Percentiles rank a stretch among this genome's conserved stretches.
Conservation (phyloP, 2,113 vertebrate genomes). For the Fulica atra region DNA sequence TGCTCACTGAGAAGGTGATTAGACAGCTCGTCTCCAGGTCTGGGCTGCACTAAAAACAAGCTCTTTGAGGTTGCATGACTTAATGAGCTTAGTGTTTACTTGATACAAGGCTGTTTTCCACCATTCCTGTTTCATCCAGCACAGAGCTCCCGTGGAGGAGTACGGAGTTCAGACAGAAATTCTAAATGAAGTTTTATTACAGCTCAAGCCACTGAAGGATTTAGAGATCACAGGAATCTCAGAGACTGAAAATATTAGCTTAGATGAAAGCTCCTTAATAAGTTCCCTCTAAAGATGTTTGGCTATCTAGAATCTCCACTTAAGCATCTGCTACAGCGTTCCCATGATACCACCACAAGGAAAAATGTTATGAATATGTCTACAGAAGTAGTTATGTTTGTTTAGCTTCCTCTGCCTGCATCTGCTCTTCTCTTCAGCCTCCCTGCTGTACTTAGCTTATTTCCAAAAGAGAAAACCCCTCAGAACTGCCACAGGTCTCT, state of each 20-base stretch:
- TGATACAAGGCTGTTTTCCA: background rate
- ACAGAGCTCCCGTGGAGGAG: background rate
- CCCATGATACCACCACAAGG: background rate
- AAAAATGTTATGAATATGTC: background rate
- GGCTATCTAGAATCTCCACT: constrained; percentile 1
- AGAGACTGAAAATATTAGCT: constrained; percentile 33
- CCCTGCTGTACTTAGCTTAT: background rate
- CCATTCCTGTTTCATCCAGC: background rate
- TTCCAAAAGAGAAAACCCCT: background rate
- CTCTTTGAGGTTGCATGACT: background rate
- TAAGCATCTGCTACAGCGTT: background rate
- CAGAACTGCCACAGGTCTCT: background rate
- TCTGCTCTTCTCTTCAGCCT: background rate
- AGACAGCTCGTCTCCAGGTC: background rate
- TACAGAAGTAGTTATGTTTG: background rate
- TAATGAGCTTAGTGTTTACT: background rate
- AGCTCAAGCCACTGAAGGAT: constrained; percentile 28
- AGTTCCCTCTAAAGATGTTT: constrained; percentile 16
- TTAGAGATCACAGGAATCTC: constrained; percentile 23
- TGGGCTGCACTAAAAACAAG: background rate
- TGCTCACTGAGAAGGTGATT: background rate
- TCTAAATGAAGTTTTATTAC: constrained; percentile 34
- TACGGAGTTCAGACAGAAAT: constrained; percentile 1
- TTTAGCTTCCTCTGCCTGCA: background rate
- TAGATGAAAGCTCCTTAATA: constrained; percentile 45